phyloP scores from a whole-genome alignment of 1,140 invertebrate species.

The Acromyrmex heyeri region DNA sequence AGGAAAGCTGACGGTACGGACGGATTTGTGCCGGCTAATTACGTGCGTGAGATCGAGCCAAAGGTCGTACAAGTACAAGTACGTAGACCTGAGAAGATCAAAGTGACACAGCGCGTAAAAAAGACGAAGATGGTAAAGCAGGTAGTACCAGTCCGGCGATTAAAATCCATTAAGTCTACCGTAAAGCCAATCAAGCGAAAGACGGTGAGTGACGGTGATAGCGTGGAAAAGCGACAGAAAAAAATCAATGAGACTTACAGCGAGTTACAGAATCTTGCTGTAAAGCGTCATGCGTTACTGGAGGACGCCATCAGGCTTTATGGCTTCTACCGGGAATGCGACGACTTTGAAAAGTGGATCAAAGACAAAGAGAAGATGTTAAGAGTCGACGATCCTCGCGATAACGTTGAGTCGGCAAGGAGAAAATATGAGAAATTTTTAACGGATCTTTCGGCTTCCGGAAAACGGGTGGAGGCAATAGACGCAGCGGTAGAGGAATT shows the following conservation, averaged over 20 bases:
- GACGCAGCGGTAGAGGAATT: constrained; percentile 96
- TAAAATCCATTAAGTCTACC: constrained; percentile 87
- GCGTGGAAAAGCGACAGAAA: constrained; percentile 93
- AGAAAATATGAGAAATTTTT: constrained; percentile 98
- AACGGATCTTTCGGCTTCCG: constrained; percentile 97
- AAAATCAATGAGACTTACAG: constrained; percentile 93
- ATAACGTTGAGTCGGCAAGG: constrained; percentile 97
- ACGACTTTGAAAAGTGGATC: constrained; percentile 99
- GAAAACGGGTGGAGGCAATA: constrained; percentile 95
- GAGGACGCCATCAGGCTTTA: constrained; percentile 97
- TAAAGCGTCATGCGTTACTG: constrained; percentile 92
- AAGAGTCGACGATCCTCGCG: constrained; percentile 93
- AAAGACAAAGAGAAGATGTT: constrained; percentile 97
- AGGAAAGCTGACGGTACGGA: constrained; percentile 96
- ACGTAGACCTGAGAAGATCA: constrained; percentile 93
- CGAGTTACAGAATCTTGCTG: constrained; percentile 93
- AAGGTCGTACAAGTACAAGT: constrained; percentile 94
- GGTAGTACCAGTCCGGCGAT: constrained; percentile 91
- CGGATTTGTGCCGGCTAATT: constrained; percentile 99
- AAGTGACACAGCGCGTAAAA: constrained; percentile 94
- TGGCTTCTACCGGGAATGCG: constrained; percentile 98
- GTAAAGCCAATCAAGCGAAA: constrained; percentile 87
- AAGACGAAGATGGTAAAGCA: constrained; percentile 96
- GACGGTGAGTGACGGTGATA: constrained; percentile 89
- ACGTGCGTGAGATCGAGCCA: constrained; percentile 97